phyloP scores from a whole-genome alignment of 1,140 invertebrate species.

The Drosophila paulistorum region DNA sequence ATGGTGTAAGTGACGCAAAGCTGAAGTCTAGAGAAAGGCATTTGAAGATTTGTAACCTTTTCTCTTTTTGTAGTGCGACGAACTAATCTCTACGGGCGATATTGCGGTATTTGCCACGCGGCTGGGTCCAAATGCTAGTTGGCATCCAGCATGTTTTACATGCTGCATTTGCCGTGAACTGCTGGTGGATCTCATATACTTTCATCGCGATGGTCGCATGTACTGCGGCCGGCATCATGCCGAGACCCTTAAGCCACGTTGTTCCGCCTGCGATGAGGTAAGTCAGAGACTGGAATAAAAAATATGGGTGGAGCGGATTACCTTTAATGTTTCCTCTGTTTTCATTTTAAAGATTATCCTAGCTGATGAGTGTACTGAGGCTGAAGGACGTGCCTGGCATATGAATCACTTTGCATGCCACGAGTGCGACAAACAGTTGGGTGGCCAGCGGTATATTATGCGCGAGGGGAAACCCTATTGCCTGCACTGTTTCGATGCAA shows the following conservation, averaged over 20 bases:
- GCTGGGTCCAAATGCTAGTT: conserved; percentile 91
- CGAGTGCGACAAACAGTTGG: conserved; percentile 96
- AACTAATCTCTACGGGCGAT: conserved; percentile 91
- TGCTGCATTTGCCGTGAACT: conserved; percentile 96
- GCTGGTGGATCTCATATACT: conserved; percentile 98
- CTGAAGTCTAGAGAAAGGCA: not conserved
- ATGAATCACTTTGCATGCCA: conserved; percentile 99
- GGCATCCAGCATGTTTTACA: conserved; percentile 97
- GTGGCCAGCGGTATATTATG: conserved; percentile 99
- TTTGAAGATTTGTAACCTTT: not conserved
- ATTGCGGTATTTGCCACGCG: conserved; percentile 93
- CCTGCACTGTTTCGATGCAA: conserved; percentile 96
- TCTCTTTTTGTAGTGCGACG: conserved; percentile 89
- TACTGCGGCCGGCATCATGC: conserved; percentile 99
- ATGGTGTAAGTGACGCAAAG: conserved; percentile 86
- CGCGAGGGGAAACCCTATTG: conserved; percentile 96
- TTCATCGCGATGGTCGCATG: conserved; percentile 92
- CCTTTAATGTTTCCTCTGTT: not conserved
- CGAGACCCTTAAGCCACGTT: conserved; percentile 97
- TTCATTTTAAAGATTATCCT: conserved; percentile 91
- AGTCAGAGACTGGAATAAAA: conserved; percentile 32
- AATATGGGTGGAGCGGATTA: not conserved
- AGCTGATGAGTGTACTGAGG: conserved; percentile 99
- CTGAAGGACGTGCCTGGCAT: conserved; percentile 98
- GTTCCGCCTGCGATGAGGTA: conserved; percentile 98